Evolutionary conservation across 2,888 invertebrate genomes (phyloP).

Genomic region (Sesamia inferens): DNA sequence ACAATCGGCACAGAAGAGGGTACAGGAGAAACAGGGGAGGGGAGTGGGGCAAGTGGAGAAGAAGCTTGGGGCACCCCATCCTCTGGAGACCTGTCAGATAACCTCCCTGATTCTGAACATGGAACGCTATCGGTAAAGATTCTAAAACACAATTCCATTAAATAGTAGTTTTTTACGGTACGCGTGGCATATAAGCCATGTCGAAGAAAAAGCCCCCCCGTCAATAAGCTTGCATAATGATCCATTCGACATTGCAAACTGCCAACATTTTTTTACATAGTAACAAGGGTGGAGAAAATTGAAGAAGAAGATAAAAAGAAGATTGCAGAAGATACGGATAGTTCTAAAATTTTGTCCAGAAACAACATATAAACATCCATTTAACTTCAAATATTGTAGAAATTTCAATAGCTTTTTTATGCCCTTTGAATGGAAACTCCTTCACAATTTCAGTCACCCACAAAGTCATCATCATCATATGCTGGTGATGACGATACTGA

Average conservation of each 20-base stretch:
- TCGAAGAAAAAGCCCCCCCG: too few species aligned
- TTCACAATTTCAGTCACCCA: conserved; percentile 89
- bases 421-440: conserved; percentile 72
- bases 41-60: conserved; percentile 95
- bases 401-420: conserved; percentile 44
- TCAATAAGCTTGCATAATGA: too few species aligned
- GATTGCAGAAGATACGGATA: too few species aligned
- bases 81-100: conserved; percentile 95
- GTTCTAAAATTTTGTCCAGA: neutral
- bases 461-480: conserved; percentile 92
- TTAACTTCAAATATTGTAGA: neutral
- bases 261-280: too few species aligned
- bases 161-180: too few species aligned
- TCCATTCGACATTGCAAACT: too few species aligned
- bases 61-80: conserved; percentile 97
- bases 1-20: conserved; percentile 91
- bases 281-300: neutral
- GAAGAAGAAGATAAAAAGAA: too few species aligned
- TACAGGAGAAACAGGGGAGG: conserved; percentile 91
- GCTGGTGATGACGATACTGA: conserved; percentile 94
- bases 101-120: conserved; percentile 92
- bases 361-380: neutral
- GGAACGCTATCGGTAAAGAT: conserved; percentile 91
- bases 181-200: too few species aligned
- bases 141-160: neutral